Evolutionary conservation across 1,140 invertebrate species (phyloP), one percentile per base, ranked within the genome.

Genomic region (Bicyclus anynana): DNA sequence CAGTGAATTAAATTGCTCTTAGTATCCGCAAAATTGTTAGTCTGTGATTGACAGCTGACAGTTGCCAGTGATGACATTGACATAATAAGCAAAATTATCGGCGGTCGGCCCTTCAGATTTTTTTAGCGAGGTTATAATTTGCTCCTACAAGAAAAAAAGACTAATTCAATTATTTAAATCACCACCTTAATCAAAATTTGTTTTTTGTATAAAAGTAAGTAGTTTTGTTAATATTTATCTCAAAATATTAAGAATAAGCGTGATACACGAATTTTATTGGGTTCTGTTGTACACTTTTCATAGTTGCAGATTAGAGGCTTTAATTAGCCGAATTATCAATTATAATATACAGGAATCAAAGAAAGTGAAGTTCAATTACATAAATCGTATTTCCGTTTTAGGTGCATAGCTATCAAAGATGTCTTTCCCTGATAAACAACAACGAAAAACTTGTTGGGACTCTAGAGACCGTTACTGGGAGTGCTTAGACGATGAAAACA

Each of bases 391-490:
- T 59, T 60, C 23, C 46, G 33, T 60, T 60, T 60, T 60, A 60
- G 58, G 58, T 60, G 35, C 14, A 51, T 51, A 55, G 37, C 46
- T 58, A 27, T 47, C 27, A 52, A 67, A 80, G 78, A 97, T 96
- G 95, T 95, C 95, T 71, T 97, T 96, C 85, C 94, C 95, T 47
- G 92, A 90, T 68, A 97, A 95, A 91, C 91, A 93, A 63, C 92
- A 95, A 76, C 91, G 97, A 67, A 87, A 93, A 75, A 90, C 89
- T 71, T 98, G 97, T 89, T 98, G 97, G 96, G 87, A 89, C 62
- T 91, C 94, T 56, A 91, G 96, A 71, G 97, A 98, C 89, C 89
- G 91, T 38, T 98, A 96, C 83, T 98, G 96, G 96, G 92, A 95
- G 65, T 98, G 97, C 89, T 89, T 98, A 54, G 95, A 97, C 83